Evolutionary conservation across 2,888 invertebrate species (phyloP), one percentile per base, ranked within the genome.

Genomic region (Leptothorax acervorum): DNA sequence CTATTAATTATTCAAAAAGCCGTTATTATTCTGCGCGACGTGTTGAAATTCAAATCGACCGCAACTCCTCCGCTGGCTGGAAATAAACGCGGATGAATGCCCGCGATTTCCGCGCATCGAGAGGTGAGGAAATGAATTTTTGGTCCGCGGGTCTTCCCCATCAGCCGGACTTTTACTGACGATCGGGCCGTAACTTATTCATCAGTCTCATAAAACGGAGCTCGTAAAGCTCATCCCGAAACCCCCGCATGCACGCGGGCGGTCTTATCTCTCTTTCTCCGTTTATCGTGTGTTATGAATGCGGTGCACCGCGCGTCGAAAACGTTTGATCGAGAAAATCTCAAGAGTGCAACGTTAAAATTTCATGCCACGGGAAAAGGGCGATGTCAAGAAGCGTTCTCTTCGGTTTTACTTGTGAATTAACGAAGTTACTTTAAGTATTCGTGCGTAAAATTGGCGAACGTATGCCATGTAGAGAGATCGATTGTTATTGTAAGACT

Each of bases 151-250:
- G 78, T 84, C 60, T 66, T 81, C 66, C 28, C 63, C 82, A 45
- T 82, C 87, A 51, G n/a, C 68, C 45, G 53, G 51, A 55, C 55
- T 78, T 68, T 85, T 82, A 45, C 70, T 51, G 75, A 84, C 85
- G 87, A 89, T 88, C 89, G 71, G 28, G 35, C 39, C 82, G 79
- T 90, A 89, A 91, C 86, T 91, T 91, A 91, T 91, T 91, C 91
- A 91, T 91, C 85, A 84, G 63, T 60, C 82, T 91, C 88, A 73
- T 92, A 90, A 91, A 92, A 82, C 73, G 70, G 68, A 42, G 81
- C 83, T 88, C 90, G 88, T 92, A 91, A 91, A 68, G 90, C 82
- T 88, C 76, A 60, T 62, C 45, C 45, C 18, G 23, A 62, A 65
- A 53, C 53, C 23, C 62, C n/a, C 35, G 62, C 62, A 53, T 48